A percentile compares a stretch with the other conserved stretches of the same genome.
phyloP scores from a whole-genome alignment of 2,888 invertebrate species.

The Drosophila paucipuncta region DNA sequence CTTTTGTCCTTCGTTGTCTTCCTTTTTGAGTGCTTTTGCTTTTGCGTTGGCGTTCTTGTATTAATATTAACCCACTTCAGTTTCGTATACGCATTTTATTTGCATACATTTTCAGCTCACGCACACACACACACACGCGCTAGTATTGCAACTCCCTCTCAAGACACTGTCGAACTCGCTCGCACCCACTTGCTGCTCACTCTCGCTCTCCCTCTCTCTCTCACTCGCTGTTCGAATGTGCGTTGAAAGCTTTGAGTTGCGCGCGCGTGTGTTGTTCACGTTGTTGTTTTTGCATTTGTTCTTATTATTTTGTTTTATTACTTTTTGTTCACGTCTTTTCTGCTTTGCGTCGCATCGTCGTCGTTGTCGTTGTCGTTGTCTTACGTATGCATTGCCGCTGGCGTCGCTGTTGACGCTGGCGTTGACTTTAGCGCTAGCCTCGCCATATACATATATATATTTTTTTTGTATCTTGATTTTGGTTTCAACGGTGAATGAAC shows the following conservation, averaged over 20 bases:
- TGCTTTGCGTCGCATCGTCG: constrained; percentile 36
- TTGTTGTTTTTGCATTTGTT: constrained; percentile 60
- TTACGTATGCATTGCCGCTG: constrained; percentile 61
- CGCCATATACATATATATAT: constrained; percentile 17
- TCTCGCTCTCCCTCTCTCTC: constrained; percentile 10
- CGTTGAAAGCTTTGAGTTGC: constrained; percentile 65
- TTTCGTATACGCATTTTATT: constrained; percentile 77
- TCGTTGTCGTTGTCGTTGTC: constrained; percentile 41
- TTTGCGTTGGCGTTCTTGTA: constrained; percentile 54
- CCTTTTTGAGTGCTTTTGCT: constrained; percentile 61
- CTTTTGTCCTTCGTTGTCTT: constrained; percentile 72
- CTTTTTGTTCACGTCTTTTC: constrained; percentile 31
- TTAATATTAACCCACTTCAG: constrained; percentile 80
- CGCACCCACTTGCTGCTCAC: constrained; percentile 19
- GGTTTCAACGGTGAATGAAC: constrained; percentile 80
- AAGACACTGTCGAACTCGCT: constrained; percentile 17
- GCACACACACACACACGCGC: constrained; percentile 24
- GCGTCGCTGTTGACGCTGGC: constrained; percentile 36
- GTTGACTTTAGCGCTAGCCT: constrained; percentile 30
- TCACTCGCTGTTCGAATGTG: constrained; percentile 46
- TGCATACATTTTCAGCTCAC: constrained; percentile 67
- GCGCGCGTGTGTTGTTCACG: constrained; percentile 52
- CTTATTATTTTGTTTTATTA: constrained; percentile 60
- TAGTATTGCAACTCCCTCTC: constrained; percentile 23
- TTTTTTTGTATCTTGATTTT: constrained; percentile 74